phyloP scores from a whole-genome alignment of 2,888 invertebrate species.

The Thysanoteuthis rhombus region DNA sequence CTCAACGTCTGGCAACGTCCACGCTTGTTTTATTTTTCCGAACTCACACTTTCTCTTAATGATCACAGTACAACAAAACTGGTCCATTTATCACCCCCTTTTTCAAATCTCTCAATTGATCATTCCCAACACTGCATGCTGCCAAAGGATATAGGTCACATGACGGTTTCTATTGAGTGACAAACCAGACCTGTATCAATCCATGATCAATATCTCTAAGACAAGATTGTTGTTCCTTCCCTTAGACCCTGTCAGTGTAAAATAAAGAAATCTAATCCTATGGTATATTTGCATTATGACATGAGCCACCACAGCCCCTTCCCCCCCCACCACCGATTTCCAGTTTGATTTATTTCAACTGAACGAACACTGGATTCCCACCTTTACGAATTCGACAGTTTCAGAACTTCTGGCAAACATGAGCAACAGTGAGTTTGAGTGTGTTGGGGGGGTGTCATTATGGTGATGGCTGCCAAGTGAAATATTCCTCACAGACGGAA shows the following conservation, averaged over 20 bases:
- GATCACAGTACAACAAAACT: no score
- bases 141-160: no score
- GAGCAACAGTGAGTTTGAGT: neutral
- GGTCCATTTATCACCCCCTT: no score
- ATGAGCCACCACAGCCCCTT: neutral
- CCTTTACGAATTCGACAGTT: neutral
- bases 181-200: no score
- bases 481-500: neutral
- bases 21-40: no score
- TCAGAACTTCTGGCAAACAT: neutral
- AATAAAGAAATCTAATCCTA: neutral
- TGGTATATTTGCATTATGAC: neutral
- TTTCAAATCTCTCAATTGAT: no score
- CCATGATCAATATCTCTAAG: no score
- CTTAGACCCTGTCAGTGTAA: neutral
- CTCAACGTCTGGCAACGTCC: no score
- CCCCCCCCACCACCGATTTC: neutral
- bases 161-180: no score
- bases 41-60: no score
- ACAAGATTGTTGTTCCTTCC: no score
- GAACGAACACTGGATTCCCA: neutral
- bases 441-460: neutral
- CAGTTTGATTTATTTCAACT: neutral
- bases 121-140: no score
- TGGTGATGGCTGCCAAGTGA: neutral